phyloP scores from a whole-genome alignment of 92 coral and sea anemone genomes.

The Phenganax subtilis region DNA sequence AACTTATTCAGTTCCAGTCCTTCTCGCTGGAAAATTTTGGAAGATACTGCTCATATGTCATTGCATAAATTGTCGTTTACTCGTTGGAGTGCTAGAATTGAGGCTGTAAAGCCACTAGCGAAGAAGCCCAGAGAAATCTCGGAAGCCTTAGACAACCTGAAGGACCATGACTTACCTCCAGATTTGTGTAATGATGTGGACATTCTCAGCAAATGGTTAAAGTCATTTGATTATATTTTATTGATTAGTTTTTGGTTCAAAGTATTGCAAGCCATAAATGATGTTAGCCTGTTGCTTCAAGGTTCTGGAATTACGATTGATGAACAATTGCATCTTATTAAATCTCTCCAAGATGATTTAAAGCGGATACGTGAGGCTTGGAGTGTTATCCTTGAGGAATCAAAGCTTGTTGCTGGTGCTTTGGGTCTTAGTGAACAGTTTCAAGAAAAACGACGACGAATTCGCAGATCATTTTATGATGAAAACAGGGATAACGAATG shows the following conservation, averaged over 20 bases:
- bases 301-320: constrained; percentile 20
- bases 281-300: constrained; percentile 27
- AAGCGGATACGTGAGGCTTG: constrained; percentile 17
- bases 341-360: constrained; percentile 14
- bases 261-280: constrained; percentile 21
- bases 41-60: constrained; percentile 10
- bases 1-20: constrained; percentile 21
- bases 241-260: constrained; percentile 21
- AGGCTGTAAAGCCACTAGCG: constrained; percentile 22
- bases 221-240: constrained; percentile 17
- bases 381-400: constrained; percentile 18
- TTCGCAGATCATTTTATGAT: neutral
- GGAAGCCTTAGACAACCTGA: constrained; percentile 10
- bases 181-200: constrained; percentile 29
- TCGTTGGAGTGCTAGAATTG: constrained; percentile 29
- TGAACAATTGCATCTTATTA: constrained; percentile 13
- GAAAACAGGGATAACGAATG: neutral
- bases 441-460: neutral
- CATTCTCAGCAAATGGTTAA: constrained; percentile 14
- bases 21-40: constrained; percentile 24
- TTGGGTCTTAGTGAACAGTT: constrained; percentile 2
- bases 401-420: constrained; percentile 29
- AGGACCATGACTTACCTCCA: constrained; percentile 22
- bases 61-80: constrained; percentile 30
- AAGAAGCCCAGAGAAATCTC: constrained; percentile 29